Percentiles rank a stretch among this genome's conserved stretches.
These are phyloP conservation scores for Drosophila picticornis DNA, from an alignment of 2,888 invertebrate genomes.

Conservation along the genomic window DNA sequence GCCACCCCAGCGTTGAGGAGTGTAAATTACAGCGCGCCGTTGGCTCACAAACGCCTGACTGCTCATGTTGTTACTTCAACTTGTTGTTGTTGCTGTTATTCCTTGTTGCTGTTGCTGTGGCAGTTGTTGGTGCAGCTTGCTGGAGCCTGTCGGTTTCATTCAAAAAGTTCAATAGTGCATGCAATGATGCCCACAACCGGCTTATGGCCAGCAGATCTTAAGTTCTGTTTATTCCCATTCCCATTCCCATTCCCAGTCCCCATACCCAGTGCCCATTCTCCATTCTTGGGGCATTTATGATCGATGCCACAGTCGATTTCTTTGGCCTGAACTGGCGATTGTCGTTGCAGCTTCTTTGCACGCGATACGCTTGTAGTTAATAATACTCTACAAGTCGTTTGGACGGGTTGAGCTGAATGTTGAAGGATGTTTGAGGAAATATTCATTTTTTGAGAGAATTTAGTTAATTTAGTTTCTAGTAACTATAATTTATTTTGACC, in stretches of 20 bases:
- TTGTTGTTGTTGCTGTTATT: slow-evolving; percentile 26
- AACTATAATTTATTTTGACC: not conserved
- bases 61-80: slow-evolving; percentile 54
- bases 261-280: slow-evolving; percentile 6
- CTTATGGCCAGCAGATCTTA: slow-evolving; percentile 29
- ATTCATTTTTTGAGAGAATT: no score
- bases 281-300: slow-evolving; percentile 63
- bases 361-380: slow-evolving; percentile 51
- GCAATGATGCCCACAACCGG: slow-evolving; percentile 59
- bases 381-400: slow-evolving; percentile 26
- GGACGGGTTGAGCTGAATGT: not conserved
- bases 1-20: slow-evolving; percentile 73
- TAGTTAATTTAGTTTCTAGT: no score
- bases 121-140: slow-evolving; percentile 33
- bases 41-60: slow-evolving; percentile 65
- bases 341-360: slow-evolving; percentile 60
- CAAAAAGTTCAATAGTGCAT: slow-evolving; percentile 80
- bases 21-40: slow-evolving; percentile 78
- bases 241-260: slow-evolving; percentile 46
- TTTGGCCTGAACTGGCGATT: slow-evolving; percentile 64
- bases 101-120: slow-evolving; percentile 11
- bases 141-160: slow-evolving; percentile 79
- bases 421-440: not conserved
- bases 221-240: slow-evolving; percentile 48
- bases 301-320: slow-evolving; percentile 78